Percentiles rank a stretch among this genome's conserved stretches.
These are phyloP conservation scores for Cyprinodon variegatus DNA, from an alignment of 2,113 vertebrate genomes.

Conservation along the genomic window DNA sequence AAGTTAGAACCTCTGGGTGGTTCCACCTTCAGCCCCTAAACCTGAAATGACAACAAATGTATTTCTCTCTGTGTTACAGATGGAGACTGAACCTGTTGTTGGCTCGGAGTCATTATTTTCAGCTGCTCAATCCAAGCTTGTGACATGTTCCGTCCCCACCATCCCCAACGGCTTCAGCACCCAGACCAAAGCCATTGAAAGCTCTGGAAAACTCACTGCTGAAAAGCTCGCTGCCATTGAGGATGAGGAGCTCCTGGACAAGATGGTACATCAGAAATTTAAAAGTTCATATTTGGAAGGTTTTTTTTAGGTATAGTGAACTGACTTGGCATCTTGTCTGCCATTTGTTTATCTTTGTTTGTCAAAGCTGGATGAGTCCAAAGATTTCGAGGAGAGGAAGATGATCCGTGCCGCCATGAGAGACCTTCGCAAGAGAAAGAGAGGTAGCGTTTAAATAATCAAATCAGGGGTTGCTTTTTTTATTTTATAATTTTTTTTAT, in stretches of 20 bases:
- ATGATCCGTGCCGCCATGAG: constrained; percentile 93
- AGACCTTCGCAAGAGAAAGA: constrained; percentile 92
- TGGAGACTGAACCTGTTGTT: constrained; percentile 79
- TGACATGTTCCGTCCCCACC: constrained; percentile 56
- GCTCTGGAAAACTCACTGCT: constrained; percentile 74
- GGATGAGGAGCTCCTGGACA: constrained; percentile 92
- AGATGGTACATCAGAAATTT: constrained; percentile 85
- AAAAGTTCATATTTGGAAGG: not conserved
- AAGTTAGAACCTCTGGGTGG: not conserved
- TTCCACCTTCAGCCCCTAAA: too few relatives aligned
- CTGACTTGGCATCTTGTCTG: constrained; percentile 25
- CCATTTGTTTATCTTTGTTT: constrained; percentile 10
- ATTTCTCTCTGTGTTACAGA: constrained; percentile 63
- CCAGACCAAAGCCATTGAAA: constrained; percentile 64
- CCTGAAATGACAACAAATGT: not conserved
- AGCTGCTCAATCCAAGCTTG: constrained; percentile 53
- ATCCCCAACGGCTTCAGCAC: constrained; percentile 79
- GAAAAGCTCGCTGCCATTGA: constrained; percentile 89
- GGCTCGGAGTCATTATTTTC: constrained; percentile 73
- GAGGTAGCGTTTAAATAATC: constrained; percentile 82
- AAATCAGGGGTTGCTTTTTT: not conserved
- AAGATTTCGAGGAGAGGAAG: constrained; percentile 92
- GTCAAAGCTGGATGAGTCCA: constrained; percentile 88
- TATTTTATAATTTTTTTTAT: not conserved
- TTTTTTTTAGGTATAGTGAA: not conserved